Base-by-base conservation (phyloP, 2,888 invertebrate species). In the Drosophila mettleri region DNA sequence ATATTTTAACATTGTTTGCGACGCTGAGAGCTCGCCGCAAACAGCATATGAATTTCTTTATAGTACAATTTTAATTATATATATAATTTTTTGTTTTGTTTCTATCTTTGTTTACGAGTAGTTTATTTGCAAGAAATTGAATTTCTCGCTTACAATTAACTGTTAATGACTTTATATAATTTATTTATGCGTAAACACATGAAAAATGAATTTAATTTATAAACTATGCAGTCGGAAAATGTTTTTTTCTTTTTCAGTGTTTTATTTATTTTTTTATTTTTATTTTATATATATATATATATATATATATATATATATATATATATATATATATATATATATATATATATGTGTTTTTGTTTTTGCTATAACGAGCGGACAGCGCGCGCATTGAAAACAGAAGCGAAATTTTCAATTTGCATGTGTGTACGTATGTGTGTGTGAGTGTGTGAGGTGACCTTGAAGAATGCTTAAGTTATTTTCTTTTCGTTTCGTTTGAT, bases 71-170 rank as follows among this genome's bases (percentile, higher is more conserved):
- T 54, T 16, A 33, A 48, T 63, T 55, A 18, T 52, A 18, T 5
- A 10, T 49, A 2, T 48, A 12, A 18, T 34, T 22, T 7, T 14
- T 8, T 20, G 29, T 62, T 49, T 52, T 41, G 3, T 27, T 36
- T 27, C 36, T 33, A 10, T 54, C 18, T 52, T 62, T 63, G 58
- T 45, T 54, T 64, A 63, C 65, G 75, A 73, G 65, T 78, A 75
- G 74, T 55, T 61, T n/a, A n/a, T 68, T 61, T 68, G 67, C 86
- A 88, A 88, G 84, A 84, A 84, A 84, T 84, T 84, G 36, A 20
- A 84, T 84, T 84, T 84, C 84, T 69, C 75, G 86, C 66, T 75
- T 69, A 69, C 24, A 66, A 68, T 80, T 68, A 64, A 38, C 57
- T 51, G 5, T 74, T 69, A 74, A 74, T 75, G 75, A 71, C 69